Evolutionary conservation across 1,140 invertebrate genomes (phyloP), one percentile per base, ranked within the genome.

Genomic region (Portunus trituberculatus): DNA sequence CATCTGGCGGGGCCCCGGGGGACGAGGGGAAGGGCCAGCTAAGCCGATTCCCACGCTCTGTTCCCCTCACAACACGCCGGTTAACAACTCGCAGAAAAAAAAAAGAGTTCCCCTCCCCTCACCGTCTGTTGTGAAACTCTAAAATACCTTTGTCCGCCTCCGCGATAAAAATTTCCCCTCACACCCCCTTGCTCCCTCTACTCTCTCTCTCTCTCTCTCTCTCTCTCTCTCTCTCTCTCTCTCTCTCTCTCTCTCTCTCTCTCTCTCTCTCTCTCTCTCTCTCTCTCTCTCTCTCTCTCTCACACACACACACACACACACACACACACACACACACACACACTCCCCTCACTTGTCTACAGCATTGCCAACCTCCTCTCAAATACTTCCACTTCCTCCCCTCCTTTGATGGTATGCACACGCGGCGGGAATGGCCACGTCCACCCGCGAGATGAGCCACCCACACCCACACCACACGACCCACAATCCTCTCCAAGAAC

Each of bases 331-430:
- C 48, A 90, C 88, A 90, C 88, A 90, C 88, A 48, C 88, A 91
- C 45, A 48, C 59, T 39, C 93, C 86, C 86, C 93, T 88, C 93
- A 39, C 86, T 59, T 46, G 46, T 67, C 93, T 46, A 48, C 14
- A 59, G 14, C 86, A 39, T 25, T 25, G 14, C 29, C 45, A 48
- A 46, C 76, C 12, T 20, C 93, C 86, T 76, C 93, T 94, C 84
- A 76, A 67, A 90, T 94, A 89, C 93, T 94, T 94, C 87, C 86
- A 94, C 93, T 94, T 89, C 86, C 93, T 94, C 93, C 93, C 86
- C 93, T 94, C 93, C 29, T 86, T 94, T 90, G 84, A 90, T 76
- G 93, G 93, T 31, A 94, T 94, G 93, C 87, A 94, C 59, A 14
- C 8, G 25, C 28, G 31, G n/a, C 48, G 25, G 46, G 59, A 67